A percentile compares a stretch with the other conserved stretches of the same genome.
Evolutionary conservation across 2,797 vertebrate species (phyloP).

Genomic region (Poeciliopsis paucimaculata): DNA sequence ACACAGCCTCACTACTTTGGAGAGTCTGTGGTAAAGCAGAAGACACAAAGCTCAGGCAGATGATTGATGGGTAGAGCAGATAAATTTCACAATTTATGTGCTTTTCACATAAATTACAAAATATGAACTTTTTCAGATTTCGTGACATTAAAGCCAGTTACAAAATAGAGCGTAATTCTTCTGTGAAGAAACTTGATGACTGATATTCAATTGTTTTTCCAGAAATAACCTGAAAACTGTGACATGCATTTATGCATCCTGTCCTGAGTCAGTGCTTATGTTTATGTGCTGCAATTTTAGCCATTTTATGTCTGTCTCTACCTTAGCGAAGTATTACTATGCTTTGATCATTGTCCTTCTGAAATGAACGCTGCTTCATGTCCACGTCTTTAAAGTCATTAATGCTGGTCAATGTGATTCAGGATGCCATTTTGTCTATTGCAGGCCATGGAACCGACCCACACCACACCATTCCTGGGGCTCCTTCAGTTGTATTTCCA

Average conservation of each 20-base stretch:
- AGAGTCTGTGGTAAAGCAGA: constrained; percentile 79
- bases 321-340: background rate
- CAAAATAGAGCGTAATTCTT: background rate
- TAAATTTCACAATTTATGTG: too few species aligned
- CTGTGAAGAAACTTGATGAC: background rate
- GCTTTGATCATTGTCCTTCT: background rate
- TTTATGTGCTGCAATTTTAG: background rate
- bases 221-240: background rate
- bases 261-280: background rate
- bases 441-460: too few species aligned
- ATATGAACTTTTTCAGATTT: background rate
- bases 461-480: too few species aligned
- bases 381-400: background rate
- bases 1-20: constrained; percentile 84
- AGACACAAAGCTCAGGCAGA: background rate
- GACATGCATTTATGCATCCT: background rate
- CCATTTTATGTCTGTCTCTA: background rate
- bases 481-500: too few species aligned
- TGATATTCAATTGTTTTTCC: background rate
- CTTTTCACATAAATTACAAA: background rate
- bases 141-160: background rate
- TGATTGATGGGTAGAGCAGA: background rate
- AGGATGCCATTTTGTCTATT: too few species aligned
- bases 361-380: background rate
- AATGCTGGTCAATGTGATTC: background rate